Evolutionary conservation across 2,888 invertebrate genomes (phyloP), one percentile per base, ranked within the genome.

Genomic region (Taenaris catops): DNA sequence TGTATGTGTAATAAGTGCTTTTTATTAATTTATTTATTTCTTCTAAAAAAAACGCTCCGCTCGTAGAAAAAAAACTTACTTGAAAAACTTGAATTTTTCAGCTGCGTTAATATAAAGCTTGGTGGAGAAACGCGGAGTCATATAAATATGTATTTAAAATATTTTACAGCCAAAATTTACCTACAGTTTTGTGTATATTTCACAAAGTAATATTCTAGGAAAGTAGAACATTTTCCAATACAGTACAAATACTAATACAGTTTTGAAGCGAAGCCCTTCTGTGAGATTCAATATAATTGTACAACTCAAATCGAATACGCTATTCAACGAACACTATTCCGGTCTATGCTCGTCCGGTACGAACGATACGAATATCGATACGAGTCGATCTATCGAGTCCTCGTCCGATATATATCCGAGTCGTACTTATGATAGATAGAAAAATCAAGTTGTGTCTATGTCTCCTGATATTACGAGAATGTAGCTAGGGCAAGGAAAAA

Each of bases 371-470:
- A 70, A 63, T 39, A 64, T 69, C 2, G 76, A 83, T 48, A 79
- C 83, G 1, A 72, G 81, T 62, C 53, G 71, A 19, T 80, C 81
- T 8, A 65, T 71, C 11, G 75, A 83, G 29, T 78, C 79, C n/a
- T 70, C 64, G 1, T 79, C 79, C 0, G 84, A 84, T 55, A 70
- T 79, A 0, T 79, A 83, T 52, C 73, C 80, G 1, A 64, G 62
- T 0, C 55, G 69, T 17, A 63, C 66, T 12, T 73, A 67, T 19
- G 92, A 93, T 54, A 89, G 88, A 48, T 91, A 94, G 57, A 89
- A 91, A 9, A 90, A 89, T 90, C 90, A 33, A 90, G 95, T 0
- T 96, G 97, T 62, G 95, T 97, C 0, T 93, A 95, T 68, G 97
- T 97, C 68, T 87, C 91, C 0, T 92, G 92, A 55, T 97, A 93